Evolutionary conservation across 2,888 invertebrate genomes (phyloP).

Genomic region (Ophraella communa): DNA sequence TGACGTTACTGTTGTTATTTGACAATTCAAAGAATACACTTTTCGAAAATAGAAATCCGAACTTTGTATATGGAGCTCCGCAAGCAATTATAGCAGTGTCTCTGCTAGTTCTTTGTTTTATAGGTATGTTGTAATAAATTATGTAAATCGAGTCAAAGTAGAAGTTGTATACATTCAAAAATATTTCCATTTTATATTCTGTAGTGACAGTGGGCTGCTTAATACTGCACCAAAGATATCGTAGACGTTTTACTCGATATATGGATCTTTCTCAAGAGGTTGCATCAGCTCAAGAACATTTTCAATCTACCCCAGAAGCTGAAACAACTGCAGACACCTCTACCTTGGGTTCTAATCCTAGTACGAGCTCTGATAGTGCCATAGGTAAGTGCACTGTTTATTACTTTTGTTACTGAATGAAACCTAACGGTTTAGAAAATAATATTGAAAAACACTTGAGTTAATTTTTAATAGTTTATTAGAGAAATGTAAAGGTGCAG

Average conservation of each 20-base stretch:
- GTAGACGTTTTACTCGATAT: slow-evolving; percentile 73
- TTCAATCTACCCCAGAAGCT: slow-evolving; percentile 44
- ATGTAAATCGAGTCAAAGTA: too few species aligned
- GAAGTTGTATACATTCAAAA: background rate
- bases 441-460: too few species aligned
- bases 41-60: slow-evolving; percentile 71
- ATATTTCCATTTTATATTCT: slow-evolving; percentile 23
- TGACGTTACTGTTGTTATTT: slow-evolving; percentile 68
- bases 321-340: slow-evolving; percentile 35
- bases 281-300: slow-evolving; percentile 52
- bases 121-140: slow-evolving; percentile 65
- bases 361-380: slow-evolving; percentile 39
- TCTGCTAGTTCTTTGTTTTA: slow-evolving; percentile 78
- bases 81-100: slow-evolving; percentile 81
- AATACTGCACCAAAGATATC: slow-evolving; percentile 82
- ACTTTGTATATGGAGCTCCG: slow-evolving; percentile 78
- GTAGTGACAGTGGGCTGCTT: slow-evolving; percentile 81
- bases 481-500: too few species aligned
- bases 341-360: slow-evolving; percentile 34
- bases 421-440: too few species aligned
- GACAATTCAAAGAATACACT: slow-evolving; percentile 60
- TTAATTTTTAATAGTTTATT: too few species aligned
- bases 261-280: slow-evolving; percentile 68
- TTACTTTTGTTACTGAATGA: too few species aligned
- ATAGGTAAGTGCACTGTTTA: slow-evolving; percentile 15